Evolutionary conservation across 2,797 vertebrate species (phyloP).

Genomic region (Harpagifer antarcticus): DNA sequence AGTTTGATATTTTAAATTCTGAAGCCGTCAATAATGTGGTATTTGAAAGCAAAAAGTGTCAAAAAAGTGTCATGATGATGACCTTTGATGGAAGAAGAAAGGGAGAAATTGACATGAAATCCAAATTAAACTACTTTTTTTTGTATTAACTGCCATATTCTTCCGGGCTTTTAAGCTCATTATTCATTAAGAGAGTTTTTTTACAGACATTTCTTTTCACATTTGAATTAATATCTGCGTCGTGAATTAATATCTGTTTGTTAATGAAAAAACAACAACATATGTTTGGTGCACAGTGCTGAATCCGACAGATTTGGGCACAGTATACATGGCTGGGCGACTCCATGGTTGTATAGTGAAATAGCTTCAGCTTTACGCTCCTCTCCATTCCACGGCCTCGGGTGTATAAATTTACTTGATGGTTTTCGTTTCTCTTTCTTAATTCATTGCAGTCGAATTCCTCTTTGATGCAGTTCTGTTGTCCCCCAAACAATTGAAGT

Average conservation of each 20-base stretch:
- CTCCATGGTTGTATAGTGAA: slow-evolving; percentile 81
- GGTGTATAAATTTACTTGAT: slow-evolving; percentile 90
- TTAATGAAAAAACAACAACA: slow-evolving; percentile 79
- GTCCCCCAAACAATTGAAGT: slow-evolving; percentile 94
- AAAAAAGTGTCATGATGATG: slow-evolving; percentile 8
- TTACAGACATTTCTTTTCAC: slow-evolving; percentile 20
- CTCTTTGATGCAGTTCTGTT: slow-evolving; percentile 90
- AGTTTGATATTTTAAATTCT: slow-evolving; percentile 43
- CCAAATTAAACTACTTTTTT: slow-evolving; percentile 11
- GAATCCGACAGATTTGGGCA: slow-evolving; percentile 85
- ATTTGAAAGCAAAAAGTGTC: slow-evolving; percentile 9
- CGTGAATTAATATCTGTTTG: slow-evolving; percentile 67
- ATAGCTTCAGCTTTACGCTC: slow-evolving; percentile 83
- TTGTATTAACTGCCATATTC: slow-evolving; percentile 32
- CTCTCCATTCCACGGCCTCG: slow-evolving; percentile 84
- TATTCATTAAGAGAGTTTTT: slow-evolving; percentile 9
- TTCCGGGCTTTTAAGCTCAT: background rate
- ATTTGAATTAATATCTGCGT: slow-evolving; percentile 62
- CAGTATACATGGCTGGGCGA: slow-evolving; percentile 88
- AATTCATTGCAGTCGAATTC: slow-evolving; percentile 93
- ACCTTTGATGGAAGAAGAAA: too few relatives aligned
- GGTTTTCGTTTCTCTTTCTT: slow-evolving; percentile 87
- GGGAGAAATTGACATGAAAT: slow-evolving; percentile 1
- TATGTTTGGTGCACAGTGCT: slow-evolving; percentile 87
- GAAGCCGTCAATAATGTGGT: background rate